A percentile compares a stretch with the other conserved stretches of the same genome.
Conservation (phyloP, 2,797 vertebrate species). For the Sebastes hubbsi region DNA sequence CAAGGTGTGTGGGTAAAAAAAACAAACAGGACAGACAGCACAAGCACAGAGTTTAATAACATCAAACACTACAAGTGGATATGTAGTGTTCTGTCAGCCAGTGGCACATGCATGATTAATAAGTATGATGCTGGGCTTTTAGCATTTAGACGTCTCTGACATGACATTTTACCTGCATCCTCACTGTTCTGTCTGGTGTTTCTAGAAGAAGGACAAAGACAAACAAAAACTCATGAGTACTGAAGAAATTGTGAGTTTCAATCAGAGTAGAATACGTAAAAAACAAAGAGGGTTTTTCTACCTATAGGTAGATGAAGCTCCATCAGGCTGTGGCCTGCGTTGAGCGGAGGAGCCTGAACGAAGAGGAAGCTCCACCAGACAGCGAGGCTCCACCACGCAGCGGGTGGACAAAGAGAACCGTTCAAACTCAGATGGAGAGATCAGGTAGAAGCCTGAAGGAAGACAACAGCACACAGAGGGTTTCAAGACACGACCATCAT, state of each 20-base stretch:
- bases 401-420: slow-evolving; percentile 96
- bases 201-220: slow-evolving; percentile 57
- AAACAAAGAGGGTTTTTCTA: slow-evolving; percentile 24
- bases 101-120: slow-evolving; percentile 52
- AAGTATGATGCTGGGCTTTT: not conserved
- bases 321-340: slow-evolving; percentile 65
- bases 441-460: slow-evolving; percentile 93
- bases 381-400: slow-evolving; percentile 90
- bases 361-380: slow-evolving; percentile 83
- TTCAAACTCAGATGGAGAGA: slow-evolving; percentile 97
- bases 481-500: not conserved
- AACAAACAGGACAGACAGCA: slow-evolving; percentile 39
- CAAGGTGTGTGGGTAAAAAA: slow-evolving; percentile 5
- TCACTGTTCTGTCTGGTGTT: slow-evolving; percentile 56
- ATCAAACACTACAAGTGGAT: slow-evolving; percentile 14
- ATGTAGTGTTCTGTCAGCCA: slow-evolving; percentile 25
- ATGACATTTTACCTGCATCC: slow-evolving; percentile 73
- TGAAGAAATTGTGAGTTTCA: not conserved
- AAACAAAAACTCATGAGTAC: not conserved
- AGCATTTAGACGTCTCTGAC: not conserved
- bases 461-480: not conserved
- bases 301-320: slow-evolving; percentile 76
- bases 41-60: slow-evolving; percentile 34
- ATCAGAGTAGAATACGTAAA: not conserved
- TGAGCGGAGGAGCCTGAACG: slow-evolving; percentile 63